phyloP scores from a whole-genome alignment of 2,113 vertebrate species.

The Setophaga kirtlandii region DNA sequence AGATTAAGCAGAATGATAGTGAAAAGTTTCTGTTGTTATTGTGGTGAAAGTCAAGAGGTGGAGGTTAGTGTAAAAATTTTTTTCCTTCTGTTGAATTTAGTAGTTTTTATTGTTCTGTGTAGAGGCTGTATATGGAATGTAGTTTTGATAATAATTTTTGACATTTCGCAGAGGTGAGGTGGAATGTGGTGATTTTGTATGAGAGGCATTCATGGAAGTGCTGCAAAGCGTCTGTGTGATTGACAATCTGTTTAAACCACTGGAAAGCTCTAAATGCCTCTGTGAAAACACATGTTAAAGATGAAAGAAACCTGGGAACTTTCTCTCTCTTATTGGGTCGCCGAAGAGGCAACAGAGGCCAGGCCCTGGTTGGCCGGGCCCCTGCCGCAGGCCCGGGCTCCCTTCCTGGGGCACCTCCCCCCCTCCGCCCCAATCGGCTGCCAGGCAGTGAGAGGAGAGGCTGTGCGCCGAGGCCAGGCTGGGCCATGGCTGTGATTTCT shows the following conservation, averaged over 20 bases:
- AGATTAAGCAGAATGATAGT: neutral
- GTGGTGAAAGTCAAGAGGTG: neutral
- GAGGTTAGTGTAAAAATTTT: neutral
- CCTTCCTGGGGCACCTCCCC: neutral
- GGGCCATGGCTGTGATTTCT: neutral
- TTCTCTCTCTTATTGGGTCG: neutral
- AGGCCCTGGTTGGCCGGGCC: neutral
- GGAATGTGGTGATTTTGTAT: neutral
- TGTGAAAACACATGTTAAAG: neutral
- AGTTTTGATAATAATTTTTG: neutral
- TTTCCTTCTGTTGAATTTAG: neutral
- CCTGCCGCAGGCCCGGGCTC: neutral
- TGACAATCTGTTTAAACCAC: neutral
- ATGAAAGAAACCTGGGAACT: neutral
- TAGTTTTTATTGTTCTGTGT: neutral
- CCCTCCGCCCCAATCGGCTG: neutral
- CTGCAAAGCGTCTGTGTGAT: neutral
- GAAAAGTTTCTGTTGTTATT: neutral
- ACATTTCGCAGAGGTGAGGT: neutral
- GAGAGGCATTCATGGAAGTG: neutral
- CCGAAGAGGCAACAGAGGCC: neutral
- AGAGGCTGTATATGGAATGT: neutral
- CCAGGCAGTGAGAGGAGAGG: neutral
- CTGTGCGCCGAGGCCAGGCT: neutral
- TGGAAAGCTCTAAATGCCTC: neutral